Evolutionary conservation across 2,113 vertebrate species (phyloP), one percentile per base, ranked within the genome.

Genomic region (Ammospiza nelsoni): DNA sequence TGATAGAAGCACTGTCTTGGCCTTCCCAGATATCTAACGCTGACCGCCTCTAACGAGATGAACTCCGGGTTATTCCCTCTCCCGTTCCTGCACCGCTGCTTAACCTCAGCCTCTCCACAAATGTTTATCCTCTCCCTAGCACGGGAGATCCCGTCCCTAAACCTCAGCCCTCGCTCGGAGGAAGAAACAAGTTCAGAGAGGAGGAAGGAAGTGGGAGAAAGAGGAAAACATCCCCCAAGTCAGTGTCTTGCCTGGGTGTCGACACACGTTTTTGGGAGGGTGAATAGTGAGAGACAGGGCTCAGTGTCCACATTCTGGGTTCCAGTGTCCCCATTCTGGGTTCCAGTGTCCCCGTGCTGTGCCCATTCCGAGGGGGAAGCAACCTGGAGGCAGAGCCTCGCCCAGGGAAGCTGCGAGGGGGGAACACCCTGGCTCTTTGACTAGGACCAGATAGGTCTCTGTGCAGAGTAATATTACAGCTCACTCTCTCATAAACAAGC

Each of bases 1-100:
- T 98, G 98, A 98, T 97, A 97, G 98, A 98, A 97, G 97, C 97
- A 96, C 96, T 96, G 97, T 97, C 96, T 96, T 96, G 96, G 98
- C 97, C 98, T 98, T 97, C 97, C 97, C 80, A 94, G 98, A 98
- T 98, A 97, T 79, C 94, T 62, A 97, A 97, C 49, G 96, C 97
- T 92, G 96, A 54, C 92, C 11, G 94, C 93, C 97, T 94, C 84
- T 85, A 96, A 95, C 55, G 43, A 97, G 95, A 95, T 96, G 97
- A 97, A 97, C 98, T 94, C 96, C 6, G 59, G 90, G 94, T 90
- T 97, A 89, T 96, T 96, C 12, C 69, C 93, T 95, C 94, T 94
- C 77, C 95, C 37, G 48, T 93, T 95, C 93, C 89, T 80, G 80
- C 82, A 39, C 81, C 84, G 78, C 92, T 92, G 94, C 96, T 97